These are phyloP conservation scores for Plumapathes pennacea DNA, from an alignment of 92 coral and sea anemone species.

Conservation along the genomic window DNA sequence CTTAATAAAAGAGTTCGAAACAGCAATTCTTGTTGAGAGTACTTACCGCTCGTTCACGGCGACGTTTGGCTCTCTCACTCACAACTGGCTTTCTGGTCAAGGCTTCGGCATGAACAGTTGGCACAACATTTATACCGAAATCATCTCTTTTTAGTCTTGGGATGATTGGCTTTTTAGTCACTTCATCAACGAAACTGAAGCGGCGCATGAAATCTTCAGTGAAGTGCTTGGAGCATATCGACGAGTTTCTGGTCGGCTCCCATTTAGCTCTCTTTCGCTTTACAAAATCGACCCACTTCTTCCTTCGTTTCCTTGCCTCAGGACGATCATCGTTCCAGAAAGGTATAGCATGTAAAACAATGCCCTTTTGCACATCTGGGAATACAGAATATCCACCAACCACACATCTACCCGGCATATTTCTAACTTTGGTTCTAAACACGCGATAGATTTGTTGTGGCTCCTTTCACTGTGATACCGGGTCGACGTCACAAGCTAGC, in stretches of 20 bases:
- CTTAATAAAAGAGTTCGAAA: background rate
- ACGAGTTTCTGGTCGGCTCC: slow-evolving; percentile 6
- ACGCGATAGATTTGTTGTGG: too few species aligned
- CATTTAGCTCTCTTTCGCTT: too few species aligned
- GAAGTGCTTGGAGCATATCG: slow-evolving; percentile 15
- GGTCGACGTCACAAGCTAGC: slow-evolving; percentile 43
- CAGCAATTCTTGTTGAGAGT: too few species aligned
- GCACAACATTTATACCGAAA: slow-evolving; percentile 2
- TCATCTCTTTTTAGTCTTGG: slow-evolving; percentile 14
- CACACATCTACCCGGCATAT: slow-evolving; percentile 51
- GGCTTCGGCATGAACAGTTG: slow-evolving; percentile 2
- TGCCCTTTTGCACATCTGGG: slow-evolving; percentile 29
- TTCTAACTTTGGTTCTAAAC: too few species aligned
- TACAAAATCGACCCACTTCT: slow-evolving; percentile 33
- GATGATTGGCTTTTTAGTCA: background rate
- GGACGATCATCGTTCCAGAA: slow-evolving; percentile 22
- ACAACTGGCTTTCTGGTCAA: background rate
- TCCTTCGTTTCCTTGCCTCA: slow-evolving; percentile 26
- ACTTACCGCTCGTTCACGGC: background rate
- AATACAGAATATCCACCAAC: slow-evolving; percentile 49
- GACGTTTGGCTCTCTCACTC: background rate
- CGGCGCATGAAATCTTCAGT: slow-evolving; percentile 4
- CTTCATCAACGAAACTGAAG: slow-evolving; percentile 1
- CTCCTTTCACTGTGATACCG: slow-evolving; percentile 6
- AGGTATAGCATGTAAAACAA: slow-evolving; percentile 19